Evolutionary conservation across 2,888 invertebrate species (phyloP), one percentile per base, ranked within the genome.

Genomic region (Orthosia incerta): DNA sequence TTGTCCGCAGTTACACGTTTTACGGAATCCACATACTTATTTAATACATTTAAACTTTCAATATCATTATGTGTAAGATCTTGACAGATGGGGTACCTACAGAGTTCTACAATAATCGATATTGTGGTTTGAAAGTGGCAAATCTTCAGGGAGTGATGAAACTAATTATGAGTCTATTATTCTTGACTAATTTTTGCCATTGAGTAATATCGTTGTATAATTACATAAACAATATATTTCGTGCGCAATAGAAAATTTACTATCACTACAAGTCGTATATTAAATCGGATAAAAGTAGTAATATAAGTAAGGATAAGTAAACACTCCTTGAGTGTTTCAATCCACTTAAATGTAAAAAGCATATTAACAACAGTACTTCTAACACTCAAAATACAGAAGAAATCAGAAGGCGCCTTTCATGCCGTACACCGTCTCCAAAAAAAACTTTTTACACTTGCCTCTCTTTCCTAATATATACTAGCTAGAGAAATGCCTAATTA

Each of bases 61-160:
- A 26, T 23, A 20, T 45, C 1, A 20, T 26, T 45, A 26, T 15
- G n/a, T 66, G 9, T 56, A 48, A 62, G 53, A 75, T 63, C 31
- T 56, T 59, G 62, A 55, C 67, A 53, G 50, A 62, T 75, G 18
- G 46, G 31, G n/a, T 12, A 62, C n/a, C n/a, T n/a, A n/a, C 67
- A 16, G 46, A n/a, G 16, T 9, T 7, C 18, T 48, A n/a, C 31
- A 61, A 20, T 56, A 20, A 56, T 7, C 4, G 16, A 23, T 9
- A 18, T 1, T 26, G 13, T 20, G 23, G 31, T 46, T 20, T 31
- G 16, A 31, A 1, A 51, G 23, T 60, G 51, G 26, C 51, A 51
- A 31, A 26, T n/a, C 45, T 23, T 51, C 15, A 51, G n/a, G 23
- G 7, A 39, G 15, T 56, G 15, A 16, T 61, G 7, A 16, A 61